Evolutionary conservation across 2,113 vertebrate genomes (phyloP).

Genomic region (Hipposideros armiger): DNA sequence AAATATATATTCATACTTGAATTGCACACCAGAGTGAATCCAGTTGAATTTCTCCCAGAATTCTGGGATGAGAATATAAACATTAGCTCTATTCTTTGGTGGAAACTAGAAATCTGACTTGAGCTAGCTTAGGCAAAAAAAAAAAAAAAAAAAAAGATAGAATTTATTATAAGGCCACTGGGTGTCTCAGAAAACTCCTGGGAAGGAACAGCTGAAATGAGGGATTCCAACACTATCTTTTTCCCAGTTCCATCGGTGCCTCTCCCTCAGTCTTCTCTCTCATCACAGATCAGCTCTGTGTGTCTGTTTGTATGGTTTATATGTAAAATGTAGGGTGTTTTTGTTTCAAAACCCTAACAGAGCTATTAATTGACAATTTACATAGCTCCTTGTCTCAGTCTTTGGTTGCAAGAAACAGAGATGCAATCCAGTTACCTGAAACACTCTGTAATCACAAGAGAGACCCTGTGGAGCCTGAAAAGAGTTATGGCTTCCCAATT

Average conservation of each 20-base stretch:
- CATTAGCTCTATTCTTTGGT: background rate
- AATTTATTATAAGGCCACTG: background rate
- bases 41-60: background rate
- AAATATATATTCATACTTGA: background rate
- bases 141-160: background rate
- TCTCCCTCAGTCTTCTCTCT: background rate
- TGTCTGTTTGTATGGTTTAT: background rate
- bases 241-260: background rate
- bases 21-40: background rate
- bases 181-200: background rate
- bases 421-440: background rate
- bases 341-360: background rate
- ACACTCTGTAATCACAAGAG: background rate
- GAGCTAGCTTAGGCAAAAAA: background rate
- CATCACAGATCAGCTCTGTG: background rate
- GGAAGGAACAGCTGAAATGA: background rate
- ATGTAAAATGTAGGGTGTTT: background rate
- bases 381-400: background rate
- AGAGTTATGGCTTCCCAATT: background rate
- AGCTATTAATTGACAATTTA: constrained; percentile 27
- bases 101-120: background rate
- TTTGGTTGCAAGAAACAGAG: background rate
- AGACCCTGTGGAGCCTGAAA: background rate
- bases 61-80: background rate
- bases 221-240: background rate